Conservation (phyloP, 2,113 vertebrate species). For the Piaya cayana region DNA sequence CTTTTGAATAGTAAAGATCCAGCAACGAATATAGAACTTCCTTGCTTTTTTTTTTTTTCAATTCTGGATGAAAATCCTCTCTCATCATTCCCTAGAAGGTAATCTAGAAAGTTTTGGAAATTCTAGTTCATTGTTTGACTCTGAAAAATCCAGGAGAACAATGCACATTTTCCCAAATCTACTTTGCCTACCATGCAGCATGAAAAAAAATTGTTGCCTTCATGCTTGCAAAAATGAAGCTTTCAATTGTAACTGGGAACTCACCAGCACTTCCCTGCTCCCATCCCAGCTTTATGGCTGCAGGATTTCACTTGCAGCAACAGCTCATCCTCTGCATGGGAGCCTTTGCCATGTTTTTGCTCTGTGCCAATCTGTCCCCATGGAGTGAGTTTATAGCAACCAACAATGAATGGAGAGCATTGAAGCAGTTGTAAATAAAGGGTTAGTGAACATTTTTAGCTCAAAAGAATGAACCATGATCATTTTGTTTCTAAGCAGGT, state of each 20-base stretch:
- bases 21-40: background rate
- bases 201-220: background rate
- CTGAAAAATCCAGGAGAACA: background rate
- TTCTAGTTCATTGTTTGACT: accelerated
- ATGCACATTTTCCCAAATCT: background rate
- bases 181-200: background rate
- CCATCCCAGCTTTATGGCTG: background rate
- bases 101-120: background rate
- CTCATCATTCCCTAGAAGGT: accelerated
- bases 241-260: background rate
- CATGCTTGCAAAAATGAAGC: background rate
- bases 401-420: background rate
- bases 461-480: background rate
- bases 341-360: background rate
- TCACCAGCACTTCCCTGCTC: background rate
- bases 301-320: background rate
- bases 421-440: constrained; percentile 47
- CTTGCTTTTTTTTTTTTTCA: too few species aligned
- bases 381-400: constrained; percentile 22
- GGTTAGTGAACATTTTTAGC: constrained; percentile 14
- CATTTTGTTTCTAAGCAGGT: background rate
- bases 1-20: background rate
- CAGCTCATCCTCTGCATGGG: background rate
- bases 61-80: background rate
- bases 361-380: background rate